Percentiles rank a stretch among this genome's conserved stretches.
Evolutionary conservation across 2,113 vertebrate genomes (phyloP).

Genomic region (Vidua chalybeata): DNA sequence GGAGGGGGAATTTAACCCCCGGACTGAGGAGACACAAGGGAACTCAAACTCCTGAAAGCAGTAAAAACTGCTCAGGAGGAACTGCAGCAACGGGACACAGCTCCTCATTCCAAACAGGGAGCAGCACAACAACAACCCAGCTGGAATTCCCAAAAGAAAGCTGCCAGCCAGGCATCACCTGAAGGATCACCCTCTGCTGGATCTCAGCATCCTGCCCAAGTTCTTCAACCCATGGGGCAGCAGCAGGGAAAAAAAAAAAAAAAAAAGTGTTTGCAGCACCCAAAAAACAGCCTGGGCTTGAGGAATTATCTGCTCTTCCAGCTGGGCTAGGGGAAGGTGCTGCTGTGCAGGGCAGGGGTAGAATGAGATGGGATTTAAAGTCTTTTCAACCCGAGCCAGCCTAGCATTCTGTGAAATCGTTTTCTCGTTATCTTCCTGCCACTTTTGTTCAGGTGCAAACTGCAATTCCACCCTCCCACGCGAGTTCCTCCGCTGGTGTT

Average conservation of each 20-base stretch:
- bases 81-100: accelerated
- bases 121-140: accelerated
- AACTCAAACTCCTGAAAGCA: not conserved
- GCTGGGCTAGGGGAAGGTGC: not conserved
- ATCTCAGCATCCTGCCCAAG: too few relatives aligned
- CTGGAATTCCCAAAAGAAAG: not conserved
- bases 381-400: not conserved
- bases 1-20: not conserved
- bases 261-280: not conserved
- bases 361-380: not conserved
- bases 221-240: accelerated
- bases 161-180: not conserved
- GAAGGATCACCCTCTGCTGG: accelerated
- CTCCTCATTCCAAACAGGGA: not conserved
- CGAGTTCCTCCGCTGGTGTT: accelerated
- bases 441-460: not conserved
- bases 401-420: not conserved
- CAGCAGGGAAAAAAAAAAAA: accelerated
- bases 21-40: not conserved
- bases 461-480: not conserved
- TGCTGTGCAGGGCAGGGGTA: not conserved
- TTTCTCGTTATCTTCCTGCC: too few relatives aligned
- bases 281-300: not conserved
- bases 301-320: not conserved
- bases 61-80: not conserved